Conservation (phyloP, 2,113 vertebrate genomes). For the Strix aluco region DNA sequence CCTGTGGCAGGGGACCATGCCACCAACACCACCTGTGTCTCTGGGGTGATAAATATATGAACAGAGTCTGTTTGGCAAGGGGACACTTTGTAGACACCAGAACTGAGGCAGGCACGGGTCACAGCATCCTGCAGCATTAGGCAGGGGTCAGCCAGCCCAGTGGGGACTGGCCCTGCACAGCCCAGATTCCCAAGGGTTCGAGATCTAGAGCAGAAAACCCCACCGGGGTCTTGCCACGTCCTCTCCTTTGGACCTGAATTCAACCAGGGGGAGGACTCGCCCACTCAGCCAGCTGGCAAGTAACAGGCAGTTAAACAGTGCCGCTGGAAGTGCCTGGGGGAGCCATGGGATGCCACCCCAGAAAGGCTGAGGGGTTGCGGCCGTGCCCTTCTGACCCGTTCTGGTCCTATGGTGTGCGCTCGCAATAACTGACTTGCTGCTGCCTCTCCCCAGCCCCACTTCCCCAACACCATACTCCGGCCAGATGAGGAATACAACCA, state of each 20-base stretch:
- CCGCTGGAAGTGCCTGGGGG: neutral
- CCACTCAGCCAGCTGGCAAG: neutral
- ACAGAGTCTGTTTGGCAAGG: neutral
- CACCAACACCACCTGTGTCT: neutral
- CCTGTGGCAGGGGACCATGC: neutral
- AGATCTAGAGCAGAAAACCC: neutral
- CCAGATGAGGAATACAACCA: conserved; percentile 85
- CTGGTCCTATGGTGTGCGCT: fast-evolving
- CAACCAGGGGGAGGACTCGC: fast-evolving
- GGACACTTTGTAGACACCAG: neutral
- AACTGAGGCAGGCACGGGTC: neutral
- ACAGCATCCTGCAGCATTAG: neutral
- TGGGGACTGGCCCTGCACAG: neutral
- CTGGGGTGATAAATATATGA: neutral
- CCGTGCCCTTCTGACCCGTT: fast-evolving
- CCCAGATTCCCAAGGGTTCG: neutral
- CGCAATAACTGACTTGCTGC: neutral
- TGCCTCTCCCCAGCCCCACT: conserved; percentile 76
- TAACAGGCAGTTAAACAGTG: neutral
- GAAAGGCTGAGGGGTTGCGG: neutral
- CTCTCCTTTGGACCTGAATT: neutral
- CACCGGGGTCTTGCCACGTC: fast-evolving
- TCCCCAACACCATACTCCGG: conserved; percentile 82
- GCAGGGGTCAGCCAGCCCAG: fast-evolving
- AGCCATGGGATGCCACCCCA: neutral